phyloP scores from a whole-genome alignment of 2,797 vertebrate species.

The Adelosebastes latens region DNA sequence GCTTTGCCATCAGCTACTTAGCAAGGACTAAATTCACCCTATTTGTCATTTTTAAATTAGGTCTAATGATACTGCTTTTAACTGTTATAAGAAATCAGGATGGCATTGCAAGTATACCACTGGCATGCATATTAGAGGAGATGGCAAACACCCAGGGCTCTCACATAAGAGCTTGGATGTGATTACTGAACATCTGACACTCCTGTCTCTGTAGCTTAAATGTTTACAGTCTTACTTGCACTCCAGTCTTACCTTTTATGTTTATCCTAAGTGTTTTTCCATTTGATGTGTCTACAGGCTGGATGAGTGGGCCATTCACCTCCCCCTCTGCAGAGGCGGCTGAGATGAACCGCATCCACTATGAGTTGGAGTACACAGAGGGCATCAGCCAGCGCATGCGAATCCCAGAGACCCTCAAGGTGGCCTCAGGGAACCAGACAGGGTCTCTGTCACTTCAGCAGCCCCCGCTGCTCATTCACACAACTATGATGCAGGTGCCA shows the following conservation, averaged over 20 bases:
- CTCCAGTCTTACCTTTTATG: background rate
- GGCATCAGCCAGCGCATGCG: slow-evolving; percentile 97
- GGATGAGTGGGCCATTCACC: slow-evolving; percentile 88
- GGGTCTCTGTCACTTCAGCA: slow-evolving; percentile 74
- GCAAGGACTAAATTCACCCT: background rate
- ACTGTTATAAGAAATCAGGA: background rate
- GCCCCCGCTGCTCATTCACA: slow-evolving; percentile 79
- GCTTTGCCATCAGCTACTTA: background rate
- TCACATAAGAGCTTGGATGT: background rate
- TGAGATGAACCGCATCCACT: slow-evolving; percentile 94
- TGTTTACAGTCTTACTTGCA: background rate
- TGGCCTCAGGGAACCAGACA: slow-evolving; percentile 84
- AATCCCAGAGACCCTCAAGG: slow-evolving; percentile 93
- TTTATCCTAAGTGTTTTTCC: background rate
- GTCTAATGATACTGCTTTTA: background rate
- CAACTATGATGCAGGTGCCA: slow-evolving; percentile 94
- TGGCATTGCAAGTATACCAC: background rate
- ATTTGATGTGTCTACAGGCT: slow-evolving; percentile 55
- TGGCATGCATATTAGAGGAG: background rate
- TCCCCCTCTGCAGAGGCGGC: slow-evolving; percentile 89
- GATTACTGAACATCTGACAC: background rate
- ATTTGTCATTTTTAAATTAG: background rate
- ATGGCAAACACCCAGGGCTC: background rate
- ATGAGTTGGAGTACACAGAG: slow-evolving; percentile 95
- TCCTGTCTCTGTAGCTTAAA: background rate